Evolutionary conservation across 1,140 invertebrate species (phyloP).

Genomic region (Diorhabda sublineata): DNA sequence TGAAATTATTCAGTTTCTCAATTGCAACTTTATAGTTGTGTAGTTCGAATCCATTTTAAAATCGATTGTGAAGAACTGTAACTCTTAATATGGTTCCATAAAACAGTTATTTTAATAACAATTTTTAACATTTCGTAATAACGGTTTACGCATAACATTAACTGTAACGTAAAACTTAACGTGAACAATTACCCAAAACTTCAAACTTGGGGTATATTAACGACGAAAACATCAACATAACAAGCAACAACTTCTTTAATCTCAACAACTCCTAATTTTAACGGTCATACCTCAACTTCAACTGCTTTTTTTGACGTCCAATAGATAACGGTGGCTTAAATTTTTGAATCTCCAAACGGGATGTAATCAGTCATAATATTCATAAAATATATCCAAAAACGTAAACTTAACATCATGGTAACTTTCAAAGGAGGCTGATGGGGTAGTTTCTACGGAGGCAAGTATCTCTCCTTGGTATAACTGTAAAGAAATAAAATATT

Average conservation of each 20-base stretch:
- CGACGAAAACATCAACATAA: neutral
- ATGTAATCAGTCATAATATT: neutral
- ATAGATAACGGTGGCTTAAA: neutral
- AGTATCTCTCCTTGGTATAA: neutral
- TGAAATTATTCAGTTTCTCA: too few relatives aligned
- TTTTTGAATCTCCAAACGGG: neutral
- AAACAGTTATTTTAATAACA: too few relatives aligned
- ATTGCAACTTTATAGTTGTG: too few relatives aligned
- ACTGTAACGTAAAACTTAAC: neutral
- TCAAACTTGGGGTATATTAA: neutral
- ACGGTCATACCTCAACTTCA: neutral
- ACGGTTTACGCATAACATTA: too few relatives aligned
- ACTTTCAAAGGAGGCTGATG: neutral
- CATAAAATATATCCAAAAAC: neutral
- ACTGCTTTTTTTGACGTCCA: neutral
- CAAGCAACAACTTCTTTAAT: neutral
- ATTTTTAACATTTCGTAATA: too few relatives aligned
- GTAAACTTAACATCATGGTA: constrained; percentile 1
- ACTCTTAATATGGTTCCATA: too few relatives aligned
- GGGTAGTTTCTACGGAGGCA: neutral
- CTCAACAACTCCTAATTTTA: neutral
- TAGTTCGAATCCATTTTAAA: too few relatives aligned
- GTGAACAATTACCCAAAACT: neutral
- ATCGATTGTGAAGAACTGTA: too few relatives aligned
- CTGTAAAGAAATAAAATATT: neutral